Evolutionary conservation across 2,888 invertebrate genomes (phyloP).

Genomic region (Heliconius aoede): DNA sequence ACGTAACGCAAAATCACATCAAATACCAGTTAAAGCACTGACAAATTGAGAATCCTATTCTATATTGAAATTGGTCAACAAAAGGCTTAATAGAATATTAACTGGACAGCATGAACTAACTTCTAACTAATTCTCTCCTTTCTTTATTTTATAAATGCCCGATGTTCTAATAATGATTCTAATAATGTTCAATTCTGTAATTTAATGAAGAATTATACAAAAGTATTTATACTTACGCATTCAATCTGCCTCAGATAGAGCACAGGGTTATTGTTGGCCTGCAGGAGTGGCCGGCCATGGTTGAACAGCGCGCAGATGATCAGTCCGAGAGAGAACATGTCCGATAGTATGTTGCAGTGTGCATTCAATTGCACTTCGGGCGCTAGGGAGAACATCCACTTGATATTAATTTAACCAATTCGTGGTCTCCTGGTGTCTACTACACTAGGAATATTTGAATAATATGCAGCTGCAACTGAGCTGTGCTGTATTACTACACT

Average conservation of each 20-base stretch:
- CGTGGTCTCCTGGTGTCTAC: background rate
- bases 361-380: conserved; percentile 96
- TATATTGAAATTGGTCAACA: background rate
- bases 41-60: background rate
- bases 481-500: too few relatives aligned
- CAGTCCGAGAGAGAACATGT: conserved; percentile 98
- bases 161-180: too few relatives aligned
- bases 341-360: conserved; percentile 93
- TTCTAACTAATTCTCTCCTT: too few relatives aligned
- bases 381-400: conserved; percentile 82
- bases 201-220: background rate
- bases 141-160: too few relatives aligned
- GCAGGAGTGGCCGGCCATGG: conserved; percentile 93
- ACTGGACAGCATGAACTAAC: background rate
- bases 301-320: conserved; percentile 97
- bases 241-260: conserved; percentile 96
- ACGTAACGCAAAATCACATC: too few relatives aligned
- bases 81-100: background rate
- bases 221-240: conserved; percentile 85
- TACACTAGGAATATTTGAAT: too few relatives aligned
- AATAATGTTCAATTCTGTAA: background rate
- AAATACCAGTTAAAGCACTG: background rate
- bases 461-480: too few relatives aligned
- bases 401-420: conserved; percentile 8
- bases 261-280: conserved; percentile 94